Conservation (phyloP, 1,140 invertebrate species). For the Diploscapter pachys region DNA sequence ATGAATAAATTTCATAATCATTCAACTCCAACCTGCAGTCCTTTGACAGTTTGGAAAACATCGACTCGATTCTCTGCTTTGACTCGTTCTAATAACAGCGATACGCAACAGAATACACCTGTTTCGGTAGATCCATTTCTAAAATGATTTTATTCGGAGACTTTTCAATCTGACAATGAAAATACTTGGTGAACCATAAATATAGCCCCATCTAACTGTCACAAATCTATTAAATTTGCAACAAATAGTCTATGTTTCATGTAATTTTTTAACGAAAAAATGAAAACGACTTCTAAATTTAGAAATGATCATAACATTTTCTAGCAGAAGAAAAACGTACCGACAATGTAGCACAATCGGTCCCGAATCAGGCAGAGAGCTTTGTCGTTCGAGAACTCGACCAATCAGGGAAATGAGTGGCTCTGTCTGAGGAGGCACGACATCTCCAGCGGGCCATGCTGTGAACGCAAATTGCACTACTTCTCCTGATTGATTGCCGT, state of each 20-base stretch:
- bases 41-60: slow-evolving; percentile 63
- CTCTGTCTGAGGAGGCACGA: slow-evolving; percentile 35
- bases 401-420: slow-evolving; percentile 49
- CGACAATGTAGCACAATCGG: slow-evolving; percentile 56
- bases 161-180: too few relatives aligned
- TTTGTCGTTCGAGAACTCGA: slow-evolving; percentile 49
- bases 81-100: slow-evolving; percentile 61
- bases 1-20: slow-evolving; percentile 45
- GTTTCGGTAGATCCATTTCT: slow-evolving; percentile 62
- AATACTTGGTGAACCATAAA: too few relatives aligned
- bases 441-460: slow-evolving; percentile 37
- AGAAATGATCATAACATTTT: neutral
- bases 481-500: slow-evolving; percentile 10
- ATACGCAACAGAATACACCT: slow-evolving; percentile 61
- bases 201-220: too few relatives aligned
- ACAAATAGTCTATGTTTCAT: too few relatives aligned
- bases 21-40: slow-evolving; percentile 41
- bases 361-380: slow-evolving; percentile 38
- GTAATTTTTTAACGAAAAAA: too few relatives aligned
- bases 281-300: neutral
- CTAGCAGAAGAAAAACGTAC: slow-evolving; percentile 12
- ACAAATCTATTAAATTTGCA: too few relatives aligned
- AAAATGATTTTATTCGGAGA: slow-evolving; percentile 30
- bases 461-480: slow-evolving; percentile 41
- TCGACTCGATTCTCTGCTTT: slow-evolving; percentile 62